phyloP scores from a whole-genome alignment of 2,113 vertebrate species.

The Paralichthys olivaceus region DNA sequence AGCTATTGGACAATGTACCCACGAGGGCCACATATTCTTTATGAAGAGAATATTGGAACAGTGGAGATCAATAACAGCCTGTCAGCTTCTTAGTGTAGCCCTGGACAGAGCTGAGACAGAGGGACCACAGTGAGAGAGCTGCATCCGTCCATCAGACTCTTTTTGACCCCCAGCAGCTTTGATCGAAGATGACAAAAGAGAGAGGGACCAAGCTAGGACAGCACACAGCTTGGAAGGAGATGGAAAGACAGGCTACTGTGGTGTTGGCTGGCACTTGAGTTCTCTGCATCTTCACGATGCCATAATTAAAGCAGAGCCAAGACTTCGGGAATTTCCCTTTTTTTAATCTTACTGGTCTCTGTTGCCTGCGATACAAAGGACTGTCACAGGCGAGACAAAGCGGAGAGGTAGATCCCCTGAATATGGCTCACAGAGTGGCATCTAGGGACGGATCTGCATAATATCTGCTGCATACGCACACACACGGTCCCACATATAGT shows the following conservation, averaged over 20 bases:
- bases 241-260: slow-evolving; percentile 27
- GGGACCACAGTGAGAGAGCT: slow-evolving; percentile 44
- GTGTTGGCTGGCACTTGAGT: slow-evolving; percentile 19
- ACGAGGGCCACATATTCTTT: slow-evolving; percentile 24
- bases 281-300: slow-evolving; percentile 16
- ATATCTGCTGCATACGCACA: slow-evolving; percentile 8
- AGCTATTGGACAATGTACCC: slow-evolving; percentile 12
- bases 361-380: slow-evolving; percentile 33
- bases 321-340: slow-evolving; percentile 20
- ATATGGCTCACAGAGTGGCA: slow-evolving; percentile 37
- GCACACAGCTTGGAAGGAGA: slow-evolving; percentile 29
- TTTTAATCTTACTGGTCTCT: slow-evolving; percentile 24
- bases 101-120: slow-evolving; percentile 53
- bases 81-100: slow-evolving; percentile 69
- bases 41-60: slow-evolving; percentile 48
- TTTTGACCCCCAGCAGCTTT: slow-evolving; percentile 64
- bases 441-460: slow-evolving; percentile 47
- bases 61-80: slow-evolving; percentile 66
- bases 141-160: slow-evolving; percentile 51
- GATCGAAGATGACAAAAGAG: slow-evolving; percentile 64
- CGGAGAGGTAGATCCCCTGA: slow-evolving; percentile 27
- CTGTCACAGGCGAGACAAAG: slow-evolving; percentile 41
- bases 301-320: slow-evolving; percentile 46
- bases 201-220: slow-evolving; percentile 37
- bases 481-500: slow-evolving; percentile 20